Conservation (phyloP, 2,888 invertebrate species). For the Erebia epiphron region DNA sequence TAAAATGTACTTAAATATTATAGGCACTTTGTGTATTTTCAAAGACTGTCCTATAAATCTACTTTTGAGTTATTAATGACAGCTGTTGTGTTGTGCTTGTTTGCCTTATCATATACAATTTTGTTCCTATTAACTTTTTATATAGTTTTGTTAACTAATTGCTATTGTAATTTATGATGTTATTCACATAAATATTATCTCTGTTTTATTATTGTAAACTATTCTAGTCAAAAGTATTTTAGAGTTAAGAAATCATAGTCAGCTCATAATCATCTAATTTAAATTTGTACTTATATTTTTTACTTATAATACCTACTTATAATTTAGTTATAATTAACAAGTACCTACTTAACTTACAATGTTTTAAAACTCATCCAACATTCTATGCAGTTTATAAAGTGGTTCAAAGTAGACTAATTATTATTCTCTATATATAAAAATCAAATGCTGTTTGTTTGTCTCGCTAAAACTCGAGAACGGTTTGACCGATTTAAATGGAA, state of each 20-base stretch:
- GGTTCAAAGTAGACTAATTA: too few relatives aligned
- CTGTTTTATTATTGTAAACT: conserved; percentile 27
- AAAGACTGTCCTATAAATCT: conserved; percentile 28
- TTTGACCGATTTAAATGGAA: too few relatives aligned
- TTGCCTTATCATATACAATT: conserved; percentile 23
- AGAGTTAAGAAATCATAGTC: conserved; percentile 11
- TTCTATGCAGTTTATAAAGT: too few relatives aligned
- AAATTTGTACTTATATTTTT: neutral
- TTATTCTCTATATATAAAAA: too few relatives aligned
- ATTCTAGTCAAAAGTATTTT: conserved; percentile 35
- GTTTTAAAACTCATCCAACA: neutral
- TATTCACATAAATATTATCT: conserved; percentile 23
- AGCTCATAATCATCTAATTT: neutral
- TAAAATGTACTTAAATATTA: neutral
- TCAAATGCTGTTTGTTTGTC: too few relatives aligned
- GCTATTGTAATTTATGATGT: conserved; percentile 22
- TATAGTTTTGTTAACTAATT: conserved; percentile 24
- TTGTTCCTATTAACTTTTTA: conserved; percentile 24
- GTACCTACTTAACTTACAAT: neutral
- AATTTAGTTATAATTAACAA: neutral
- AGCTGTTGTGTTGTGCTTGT: conserved; percentile 30
- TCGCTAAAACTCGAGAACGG: too few relatives aligned
- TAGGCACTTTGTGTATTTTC: conserved; percentile 10
- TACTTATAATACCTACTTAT: neutral
- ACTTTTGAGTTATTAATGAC: neutral